Evolutionary conservation across 2,113 vertebrate genomes (phyloP).

Genomic region (Melanotaenia duboulayi): DNA sequence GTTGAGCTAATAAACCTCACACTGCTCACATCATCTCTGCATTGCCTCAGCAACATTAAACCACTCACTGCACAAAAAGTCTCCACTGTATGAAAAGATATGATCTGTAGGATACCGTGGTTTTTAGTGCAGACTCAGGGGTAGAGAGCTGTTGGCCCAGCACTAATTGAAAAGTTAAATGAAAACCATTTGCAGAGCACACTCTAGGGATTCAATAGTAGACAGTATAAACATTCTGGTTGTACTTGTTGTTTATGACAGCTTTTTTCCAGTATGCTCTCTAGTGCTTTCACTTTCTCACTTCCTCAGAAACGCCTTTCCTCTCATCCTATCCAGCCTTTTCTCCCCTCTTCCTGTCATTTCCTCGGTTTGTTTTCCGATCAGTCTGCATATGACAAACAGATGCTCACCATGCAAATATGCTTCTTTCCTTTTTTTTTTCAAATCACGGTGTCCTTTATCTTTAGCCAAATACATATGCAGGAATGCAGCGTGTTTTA

Average conservation of each 20-base stretch:
- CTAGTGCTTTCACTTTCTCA: slow-evolving; percentile 11
- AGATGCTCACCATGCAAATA: slow-evolving; percentile 69
- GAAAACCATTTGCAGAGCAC: slow-evolving; percentile 59
- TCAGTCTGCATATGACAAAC: slow-evolving; percentile 66
- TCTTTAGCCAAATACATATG: slow-evolving; percentile 67
- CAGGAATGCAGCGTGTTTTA: slow-evolving; percentile 66
- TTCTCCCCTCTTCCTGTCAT: not conserved
- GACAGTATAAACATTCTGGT: slow-evolving; percentile 43
- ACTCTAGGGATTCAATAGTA: slow-evolving; percentile 57
- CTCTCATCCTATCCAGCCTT: slow-evolving; percentile 24
- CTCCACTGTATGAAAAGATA: slow-evolving; percentile 18
- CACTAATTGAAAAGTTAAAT: slow-evolving; percentile 72
- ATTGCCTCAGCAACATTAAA: slow-evolving; percentile 31
- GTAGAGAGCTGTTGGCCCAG: slow-evolving; percentile 22
- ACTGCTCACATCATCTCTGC: not conserved
- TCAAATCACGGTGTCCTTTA: slow-evolving; percentile 55
- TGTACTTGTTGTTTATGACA: slow-evolving; percentile 57
- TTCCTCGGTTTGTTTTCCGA: not conserved
- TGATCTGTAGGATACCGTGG: slow-evolving; percentile 35
- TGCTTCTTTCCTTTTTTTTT: slow-evolving; percentile 27
- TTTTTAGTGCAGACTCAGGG: slow-evolving; percentile 40
- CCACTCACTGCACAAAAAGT: slow-evolving; percentile 31
- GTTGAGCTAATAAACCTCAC: too few species aligned
- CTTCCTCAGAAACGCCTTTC: slow-evolving; percentile 9
- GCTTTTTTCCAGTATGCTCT: slow-evolving; percentile 30